These are phyloP conservation scores for Linnaemya vulpina DNA, from an alignment of 2,888 invertebrate genomes.

Conservation along the genomic window DNA sequence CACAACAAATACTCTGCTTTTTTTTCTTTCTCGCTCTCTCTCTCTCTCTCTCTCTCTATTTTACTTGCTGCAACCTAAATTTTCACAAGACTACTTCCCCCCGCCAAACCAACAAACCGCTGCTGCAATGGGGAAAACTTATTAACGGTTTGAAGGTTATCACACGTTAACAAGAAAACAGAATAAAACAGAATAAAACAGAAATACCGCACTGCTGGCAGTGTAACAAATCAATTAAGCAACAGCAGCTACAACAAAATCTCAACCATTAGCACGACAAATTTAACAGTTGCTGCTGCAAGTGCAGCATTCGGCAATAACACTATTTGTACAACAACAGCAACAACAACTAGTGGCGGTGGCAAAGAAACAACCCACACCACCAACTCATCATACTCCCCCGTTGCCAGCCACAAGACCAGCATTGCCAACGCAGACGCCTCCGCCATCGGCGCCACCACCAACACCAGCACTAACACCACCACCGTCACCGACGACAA, in stretches of 20 bases:
- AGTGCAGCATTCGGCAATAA: slow-evolving; percentile 62
- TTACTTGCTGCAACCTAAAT: slow-evolving; percentile 67
- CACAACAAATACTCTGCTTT: no score
- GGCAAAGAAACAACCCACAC: slow-evolving; percentile 12
- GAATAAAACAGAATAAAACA: background rate
- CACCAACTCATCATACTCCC: slow-evolving; percentile 10
- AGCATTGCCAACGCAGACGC: slow-evolving; percentile 2
- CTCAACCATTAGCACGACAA: slow-evolving; percentile 63
- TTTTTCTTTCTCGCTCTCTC: no score
- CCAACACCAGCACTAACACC: background rate
- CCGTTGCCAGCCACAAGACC: background rate
- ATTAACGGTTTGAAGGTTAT: slow-evolving; percentile 35
- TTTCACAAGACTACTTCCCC: slow-evolving; percentile 10
- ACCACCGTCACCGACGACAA: slow-evolving; percentile 44
- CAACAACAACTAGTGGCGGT: slow-evolving; percentile 22
- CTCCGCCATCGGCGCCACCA: slow-evolving; percentile 1
- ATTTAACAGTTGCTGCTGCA: slow-evolving; percentile 62
- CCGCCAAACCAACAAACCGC: background rate
- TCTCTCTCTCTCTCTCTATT: no score
- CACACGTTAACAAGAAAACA: background rate
- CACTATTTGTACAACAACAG: slow-evolving; percentile 37
- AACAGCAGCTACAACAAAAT: slow-evolving; percentile 24
- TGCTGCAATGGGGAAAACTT: background rate
- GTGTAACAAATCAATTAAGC: slow-evolving; percentile 51
- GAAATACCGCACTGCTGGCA: slow-evolving; percentile 37